Base-by-base conservation (phyloP, 2,113 vertebrate genomes). In the Trinectes maculatus region DNA sequence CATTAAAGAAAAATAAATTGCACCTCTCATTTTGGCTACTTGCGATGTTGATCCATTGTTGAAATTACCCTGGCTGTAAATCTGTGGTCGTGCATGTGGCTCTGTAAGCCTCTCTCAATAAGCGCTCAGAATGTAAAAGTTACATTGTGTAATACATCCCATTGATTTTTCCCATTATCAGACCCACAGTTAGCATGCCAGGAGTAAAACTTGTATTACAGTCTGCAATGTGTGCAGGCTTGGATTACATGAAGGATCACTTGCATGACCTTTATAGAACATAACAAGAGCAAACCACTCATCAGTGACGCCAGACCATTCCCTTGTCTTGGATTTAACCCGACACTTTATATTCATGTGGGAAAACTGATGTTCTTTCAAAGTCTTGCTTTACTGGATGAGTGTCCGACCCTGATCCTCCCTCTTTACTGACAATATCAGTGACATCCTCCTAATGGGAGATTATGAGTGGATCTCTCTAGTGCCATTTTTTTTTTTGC, bases 201-300 rank as follows among this genome's bases (percentile, higher is more conserved):
- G 53, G 9, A 69, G 48, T 26, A 28, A 29, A 53, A 58, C 44
- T 77, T 49, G 21, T 44, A 19, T 77, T 64, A 58, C 68, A 69
- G 39, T 10, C 56, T 76, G 55, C 70, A 60, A 62, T 55, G 34
- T 33, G 25, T 65, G 25, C 8, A 33, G 24, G 29, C 26, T 75
- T 55, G 47, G 11, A 59, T 79, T 76, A 70, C 77, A 80, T 57
- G 28, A 43, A 39, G 18, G 71, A 78, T 83, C 56, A 54, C 77
- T 74, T 71, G 43, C 56, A 18, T 77, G 76, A 80, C 65, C 66
- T 70, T 70, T 78, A 52, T 77, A 36, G 26, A 47, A 69, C 21
- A 39, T 54, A 80, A 75, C 54, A 60, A 5, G 33, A 85, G 60
- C 64, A 74, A 68, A 74, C 36, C 58, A 36, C 18, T 55, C 36